These are phyloP conservation scores for Drosophila truncata DNA, from an alignment of 1,140 invertebrate genomes.

Conservation along the genomic window DNA sequence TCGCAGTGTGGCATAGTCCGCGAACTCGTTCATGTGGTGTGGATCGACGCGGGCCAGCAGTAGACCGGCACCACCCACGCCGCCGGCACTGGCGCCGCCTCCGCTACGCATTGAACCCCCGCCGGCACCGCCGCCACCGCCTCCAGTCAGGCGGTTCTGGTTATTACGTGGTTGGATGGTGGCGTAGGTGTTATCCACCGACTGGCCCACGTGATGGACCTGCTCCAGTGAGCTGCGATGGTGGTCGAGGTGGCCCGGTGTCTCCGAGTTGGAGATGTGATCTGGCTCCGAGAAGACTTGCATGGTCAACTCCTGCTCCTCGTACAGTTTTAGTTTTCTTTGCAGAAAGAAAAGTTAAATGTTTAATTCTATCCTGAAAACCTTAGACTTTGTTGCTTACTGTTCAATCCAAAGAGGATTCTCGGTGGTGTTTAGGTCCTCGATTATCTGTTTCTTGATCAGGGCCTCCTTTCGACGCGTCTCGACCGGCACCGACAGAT, in stretches of 20 bases:
- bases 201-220: slow-evolving; percentile 78
- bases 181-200: slow-evolving; percentile 93
- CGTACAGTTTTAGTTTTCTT: slow-evolving; percentile 94
- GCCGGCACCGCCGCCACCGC: slow-evolving; percentile 54
- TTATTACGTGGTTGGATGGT: slow-evolving; percentile 91
- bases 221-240: slow-evolving; percentile 85
- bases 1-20: slow-evolving; percentile 90
- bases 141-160: slow-evolving; percentile 62
- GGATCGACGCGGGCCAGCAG: slow-evolving; percentile 82
- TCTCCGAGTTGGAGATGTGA: slow-evolving; percentile 79
- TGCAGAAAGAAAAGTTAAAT: slow-evolving; percentile 45
- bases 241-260: slow-evolving; percentile 79
- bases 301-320: slow-evolving; percentile 97
- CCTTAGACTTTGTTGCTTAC: slow-evolving; percentile 86
- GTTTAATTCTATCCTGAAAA: rapidly evolving
- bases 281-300: slow-evolving; percentile 93
- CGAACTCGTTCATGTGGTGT: slow-evolving; percentile 86
- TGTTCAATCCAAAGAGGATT: slow-evolving; percentile 97
- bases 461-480: slow-evolving; percentile 89
- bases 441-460: slow-evolving; percentile 93
- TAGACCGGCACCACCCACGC: slow-evolving; percentile 63
- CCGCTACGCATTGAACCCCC: slow-evolving; percentile 82
- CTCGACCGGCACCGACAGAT: slow-evolving; percentile 87
- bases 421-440: slow-evolving; percentile 94
- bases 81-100: slow-evolving; percentile 66